Percentiles rank a stretch among this genome's conserved stretches.
Evolutionary conservation across 1,140 invertebrate species (phyloP).

Genomic region (Ceratitis capitata): DNA sequence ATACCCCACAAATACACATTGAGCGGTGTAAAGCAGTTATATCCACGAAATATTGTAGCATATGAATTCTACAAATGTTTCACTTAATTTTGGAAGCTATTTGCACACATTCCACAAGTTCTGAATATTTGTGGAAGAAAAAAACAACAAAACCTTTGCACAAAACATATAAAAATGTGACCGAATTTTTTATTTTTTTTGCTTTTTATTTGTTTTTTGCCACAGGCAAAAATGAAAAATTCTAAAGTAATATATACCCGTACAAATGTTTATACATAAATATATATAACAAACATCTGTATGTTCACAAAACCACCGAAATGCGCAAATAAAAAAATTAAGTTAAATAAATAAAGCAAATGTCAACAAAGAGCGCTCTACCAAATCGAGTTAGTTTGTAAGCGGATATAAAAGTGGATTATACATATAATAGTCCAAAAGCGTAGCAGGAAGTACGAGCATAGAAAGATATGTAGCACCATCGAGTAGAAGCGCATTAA

Average conservation of each 20-base stretch:
- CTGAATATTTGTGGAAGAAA: too few species aligned
- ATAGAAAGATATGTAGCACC: neutral
- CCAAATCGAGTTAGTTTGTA: neutral
- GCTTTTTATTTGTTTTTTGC: neutral
- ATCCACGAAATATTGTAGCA: too few species aligned
- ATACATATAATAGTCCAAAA: too few species aligned
- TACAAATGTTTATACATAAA: neutral
- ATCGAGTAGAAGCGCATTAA: neutral
- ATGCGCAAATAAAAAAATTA: neutral
- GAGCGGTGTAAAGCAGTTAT: too few species aligned
- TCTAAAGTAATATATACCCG: neutral
- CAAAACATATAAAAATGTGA: too few species aligned
- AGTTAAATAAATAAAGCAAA: neutral
- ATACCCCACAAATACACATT: too few species aligned
- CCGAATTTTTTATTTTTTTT: too few species aligned
- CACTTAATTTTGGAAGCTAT: neutral
- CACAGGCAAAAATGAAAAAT: neutral
- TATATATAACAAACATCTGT: neutral
- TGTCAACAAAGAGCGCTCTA: neutral
- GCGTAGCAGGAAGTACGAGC: too few species aligned
- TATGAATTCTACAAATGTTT: too few species aligned
- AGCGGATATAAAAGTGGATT: neutral
- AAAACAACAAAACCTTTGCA: too few species aligned
- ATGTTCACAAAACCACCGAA: neutral
- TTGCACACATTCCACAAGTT: too few species aligned